Base-by-base conservation (phyloP, 1,140 invertebrate species). In the Sipha flava region DNA sequence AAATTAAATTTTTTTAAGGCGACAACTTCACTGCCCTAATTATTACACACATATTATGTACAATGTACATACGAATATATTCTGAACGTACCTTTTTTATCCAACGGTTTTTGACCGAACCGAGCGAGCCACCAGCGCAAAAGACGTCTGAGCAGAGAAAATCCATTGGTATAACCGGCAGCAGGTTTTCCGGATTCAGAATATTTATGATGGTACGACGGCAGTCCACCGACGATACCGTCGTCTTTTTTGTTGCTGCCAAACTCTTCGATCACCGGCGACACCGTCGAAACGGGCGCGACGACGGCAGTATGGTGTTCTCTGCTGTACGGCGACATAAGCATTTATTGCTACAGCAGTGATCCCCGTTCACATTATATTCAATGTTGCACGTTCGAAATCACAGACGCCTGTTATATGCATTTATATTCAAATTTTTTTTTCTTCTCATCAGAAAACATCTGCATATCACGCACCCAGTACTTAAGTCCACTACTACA, bases 311-410 rank as follows among this genome's bases (percentile, higher is more conserved):
- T 77, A 16, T 59, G 72, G 10, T 75, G 52, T 57, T 77, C 73
- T 21, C 73, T 59, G 34, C 73, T 77, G 16, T 77, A 77, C 52
- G 73, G 73, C 52, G 73, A 77, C 73, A 77, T 77, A 14, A 59
- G 43, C 40, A n/a, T 43, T 66, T 66, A 23, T 21, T 16, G 64
- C 64, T 66, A 0, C 21, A 21, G 10, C 9, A 18, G 23, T 1
- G 37, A 29, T 7, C 47, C 37, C 57, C 21, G 37, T 66, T 21
- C 16, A 43, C 64, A 66, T 29, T 70, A 59, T 59, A 59, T 59
- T 26, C 10, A 14, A 10, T 40, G 37, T 40, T 40, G 37, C 10
- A 10, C 37, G 37, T 40, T 4, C 37, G 37, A 10, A 4, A 40
- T n/a, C n/a, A n/a, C n/a, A n/a, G n/a, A n/a, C n/a, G n/a, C n/a